Evolutionary conservation across 2,113 vertebrate genomes (phyloP), one percentile per base, ranked within the genome.

Genomic region (Lynx canadensis): DNA sequence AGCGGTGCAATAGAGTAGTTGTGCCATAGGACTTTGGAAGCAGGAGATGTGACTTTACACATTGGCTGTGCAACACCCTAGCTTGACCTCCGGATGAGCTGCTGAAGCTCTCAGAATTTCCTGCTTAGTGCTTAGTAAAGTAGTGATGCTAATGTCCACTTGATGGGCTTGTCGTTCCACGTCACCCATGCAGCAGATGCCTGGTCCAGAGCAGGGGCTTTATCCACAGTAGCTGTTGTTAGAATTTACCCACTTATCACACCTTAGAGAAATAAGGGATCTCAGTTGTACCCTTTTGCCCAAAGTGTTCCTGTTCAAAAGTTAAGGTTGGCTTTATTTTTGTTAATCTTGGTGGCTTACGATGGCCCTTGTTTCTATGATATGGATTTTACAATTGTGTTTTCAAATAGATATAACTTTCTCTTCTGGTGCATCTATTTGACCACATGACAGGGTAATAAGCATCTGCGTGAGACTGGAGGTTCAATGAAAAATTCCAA

Each of bases 371-470:
- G 36, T 57, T 95, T 95, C 57, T 85, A 5, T 50, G 48, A 52
- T 88, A 57, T 33, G 68, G 48, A 27, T 66, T 94, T 96, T 80
- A 91, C 29, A 52, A n/a, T 69, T 52, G 36, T 41, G 23, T 94
- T 95, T 97, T 73, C 25, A 91, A 96, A 76, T 79, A 88, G 50
- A 83, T 85, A 45, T 48, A n/a, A 63, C 68, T 94, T 88, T 87
- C 27, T 95, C 6, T 68, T 33, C 63, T 69, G 48, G 6, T 71
- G 8, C 95, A 41, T 41, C 45, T 21, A 41, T 50, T 93, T 89
- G 36, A 14, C 14, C 50, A 60, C 8, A 23, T 21, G 60, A 29
- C 50, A 33, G 12, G 65, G 33, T 55, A 38, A 41, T 81, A 89
- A 91, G 18, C 68, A 91, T 78, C 45, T 73, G 29, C 1, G 11